These are phyloP conservation scores for Notodonta ziczac DNA, from an alignment of 2,888 invertebrate genomes.

Conservation along the genomic window DNA sequence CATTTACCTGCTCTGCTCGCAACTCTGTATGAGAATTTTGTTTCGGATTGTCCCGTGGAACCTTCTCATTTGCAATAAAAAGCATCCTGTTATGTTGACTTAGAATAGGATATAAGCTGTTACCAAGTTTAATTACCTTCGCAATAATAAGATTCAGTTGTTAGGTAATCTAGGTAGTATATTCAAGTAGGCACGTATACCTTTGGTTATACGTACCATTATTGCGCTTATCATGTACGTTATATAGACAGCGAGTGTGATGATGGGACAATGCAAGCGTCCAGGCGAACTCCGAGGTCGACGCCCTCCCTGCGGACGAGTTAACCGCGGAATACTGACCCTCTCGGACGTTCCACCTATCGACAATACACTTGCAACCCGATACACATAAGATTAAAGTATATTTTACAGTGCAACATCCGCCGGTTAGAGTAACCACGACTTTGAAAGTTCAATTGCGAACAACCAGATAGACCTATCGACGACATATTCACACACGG, in stretches of 20 bases:
- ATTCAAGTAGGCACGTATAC: no score
- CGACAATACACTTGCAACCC: slow-evolving; percentile 48
- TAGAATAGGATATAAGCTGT: no score
- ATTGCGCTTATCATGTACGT: background rate
- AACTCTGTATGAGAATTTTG: no score
- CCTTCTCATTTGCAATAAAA: no score
- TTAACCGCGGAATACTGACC: slow-evolving; percentile 73
- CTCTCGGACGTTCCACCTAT: slow-evolving; percentile 45
- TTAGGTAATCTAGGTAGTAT: no score
- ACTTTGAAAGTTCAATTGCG: slow-evolving; percentile 48
- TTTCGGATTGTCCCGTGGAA: no score
- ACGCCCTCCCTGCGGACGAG: slow-evolving; percentile 69
- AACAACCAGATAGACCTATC: slow-evolving; percentile 33
- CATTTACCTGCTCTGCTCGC: no score
- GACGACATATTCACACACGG: slow-evolving; percentile 43
- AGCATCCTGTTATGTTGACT: no score
- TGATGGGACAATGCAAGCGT: slow-evolving; percentile 56
- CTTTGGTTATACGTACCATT: no score
- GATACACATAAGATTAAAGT: slow-evolving; percentile 43
- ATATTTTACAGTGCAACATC: slow-evolving; percentile 32
- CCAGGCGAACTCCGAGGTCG: slow-evolving; percentile 70
- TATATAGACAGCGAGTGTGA: slow-evolving; percentile 19
- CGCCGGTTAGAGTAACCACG: slow-evolving; percentile 40
- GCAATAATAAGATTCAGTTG: no score
- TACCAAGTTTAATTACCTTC: no score